Evolutionary conservation across 2,888 invertebrate genomes (phyloP).

Genomic region (Callinectes sapidus): DNA sequence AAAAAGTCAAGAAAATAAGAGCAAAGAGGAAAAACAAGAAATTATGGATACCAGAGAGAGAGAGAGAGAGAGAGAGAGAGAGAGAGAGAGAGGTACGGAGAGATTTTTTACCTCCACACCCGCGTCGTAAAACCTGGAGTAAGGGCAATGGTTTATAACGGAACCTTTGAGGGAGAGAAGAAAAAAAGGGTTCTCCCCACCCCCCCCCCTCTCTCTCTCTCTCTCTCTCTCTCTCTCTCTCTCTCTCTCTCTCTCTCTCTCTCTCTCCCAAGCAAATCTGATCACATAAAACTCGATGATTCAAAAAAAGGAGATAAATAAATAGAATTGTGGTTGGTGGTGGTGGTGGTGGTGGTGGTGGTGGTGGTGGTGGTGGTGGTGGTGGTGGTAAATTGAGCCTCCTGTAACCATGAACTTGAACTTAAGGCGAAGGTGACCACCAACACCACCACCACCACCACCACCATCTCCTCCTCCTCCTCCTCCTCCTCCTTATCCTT

Average conservation of each 20-base stretch:
- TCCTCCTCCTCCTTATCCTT: background rate
- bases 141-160: slow-evolving; percentile 16
- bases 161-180: background rate
- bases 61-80: background rate
- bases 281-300: background rate
- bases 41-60: background rate
- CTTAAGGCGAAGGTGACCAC: slow-evolving; percentile 19
- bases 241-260: too few relatives aligned
- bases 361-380: slow-evolving; percentile 20
- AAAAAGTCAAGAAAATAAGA: background rate
- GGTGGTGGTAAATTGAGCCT: slow-evolving; percentile 8
- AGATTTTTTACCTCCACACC: slow-evolving; percentile 12
- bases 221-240: slow-evolving; percentile 25
- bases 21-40: background rate
- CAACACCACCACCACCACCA: background rate
- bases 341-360: slow-evolving; percentile 30
- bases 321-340: background rate
- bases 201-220: background rate
- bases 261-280: background rate
- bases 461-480: background rate
- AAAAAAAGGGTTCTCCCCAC: background rate
- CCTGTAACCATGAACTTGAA: slow-evolving; percentile 14
- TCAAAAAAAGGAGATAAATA: background rate
- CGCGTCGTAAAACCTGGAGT: background rate
- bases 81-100: background rate